Conservation (phyloP, 2,113 vertebrate species). For the Syrrhaptes paradoxus region DNA sequence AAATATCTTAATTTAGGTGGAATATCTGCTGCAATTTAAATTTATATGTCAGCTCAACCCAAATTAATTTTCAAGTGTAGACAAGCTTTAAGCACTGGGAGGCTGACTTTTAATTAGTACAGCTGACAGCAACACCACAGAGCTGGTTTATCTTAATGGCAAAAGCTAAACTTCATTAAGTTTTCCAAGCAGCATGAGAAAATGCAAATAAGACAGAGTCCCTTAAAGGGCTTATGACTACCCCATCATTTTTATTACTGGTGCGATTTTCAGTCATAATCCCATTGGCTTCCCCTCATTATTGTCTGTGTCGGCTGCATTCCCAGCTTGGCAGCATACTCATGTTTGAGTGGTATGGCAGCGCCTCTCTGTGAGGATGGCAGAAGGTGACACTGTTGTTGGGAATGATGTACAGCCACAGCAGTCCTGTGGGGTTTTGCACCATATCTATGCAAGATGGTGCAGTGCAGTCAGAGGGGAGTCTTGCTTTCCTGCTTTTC, state of each 20-base stretch:
- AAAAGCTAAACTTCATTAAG: constrained; percentile 51
- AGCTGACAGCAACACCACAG: not conserved
- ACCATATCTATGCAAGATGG: not conserved
- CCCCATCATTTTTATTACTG: not conserved
- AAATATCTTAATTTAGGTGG: not conserved
- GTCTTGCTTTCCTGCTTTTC: not conserved
- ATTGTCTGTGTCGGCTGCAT: not conserved
- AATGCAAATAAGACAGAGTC: constrained; percentile 22
- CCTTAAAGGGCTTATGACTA: constrained; percentile 11
- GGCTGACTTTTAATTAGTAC: constrained; percentile 49
- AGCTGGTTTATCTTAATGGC: constrained; percentile 54
- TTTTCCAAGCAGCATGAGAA: constrained; percentile 16
- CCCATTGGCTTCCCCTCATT: not conserved
- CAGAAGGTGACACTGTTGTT: not conserved
- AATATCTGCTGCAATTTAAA: not conserved
- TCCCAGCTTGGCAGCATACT: not conserved
- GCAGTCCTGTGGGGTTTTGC: not conserved
- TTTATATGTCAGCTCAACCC: not conserved
- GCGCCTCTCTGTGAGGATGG: not conserved
- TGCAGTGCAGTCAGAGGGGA: not conserved
- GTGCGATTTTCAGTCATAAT: constrained; percentile 31
- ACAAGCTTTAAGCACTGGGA: constrained; percentile 16
- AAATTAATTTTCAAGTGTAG: constrained; percentile 54
- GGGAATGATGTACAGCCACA: not conserved
- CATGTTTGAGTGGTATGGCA: not conserved